phyloP scores from a whole-genome alignment of 2,888 invertebrate genomes.

The Drosophila testacea region DNA sequence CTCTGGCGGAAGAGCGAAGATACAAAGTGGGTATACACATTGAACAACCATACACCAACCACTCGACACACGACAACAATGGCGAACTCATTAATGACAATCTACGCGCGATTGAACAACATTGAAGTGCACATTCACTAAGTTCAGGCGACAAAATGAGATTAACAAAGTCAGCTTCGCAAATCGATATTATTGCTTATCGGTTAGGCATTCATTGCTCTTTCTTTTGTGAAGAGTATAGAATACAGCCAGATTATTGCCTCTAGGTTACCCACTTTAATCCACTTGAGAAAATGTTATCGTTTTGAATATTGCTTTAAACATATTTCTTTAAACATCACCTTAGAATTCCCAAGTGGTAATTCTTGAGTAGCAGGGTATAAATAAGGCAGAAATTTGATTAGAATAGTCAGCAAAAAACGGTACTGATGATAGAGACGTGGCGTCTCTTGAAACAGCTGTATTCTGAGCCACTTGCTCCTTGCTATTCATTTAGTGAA shows the following conservation, averaged over 20 bases:
- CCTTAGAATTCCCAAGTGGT: too few species aligned
- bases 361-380: too few species aligned
- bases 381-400: too few species aligned
- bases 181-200: slow-evolving; percentile 26
- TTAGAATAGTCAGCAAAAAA: too few species aligned
- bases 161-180: slow-evolving; percentile 12
- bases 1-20: slow-evolving; percentile 40
- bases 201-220: slow-evolving; percentile 12
- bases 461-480: too few species aligned
- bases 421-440: too few species aligned
- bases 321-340: neutral
- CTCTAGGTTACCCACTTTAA: neutral
- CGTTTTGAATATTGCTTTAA: neutral
- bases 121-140: slow-evolving; percentile 9
- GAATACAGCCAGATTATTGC: neutral
- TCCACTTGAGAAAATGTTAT: neutral
- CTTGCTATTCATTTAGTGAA: too few species aligned
- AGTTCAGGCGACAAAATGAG: slow-evolving; percentile 34
- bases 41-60: slow-evolving; percentile 17
- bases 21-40: slow-evolving; percentile 1
- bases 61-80: slow-evolving; percentile 40
- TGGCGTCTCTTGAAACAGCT: too few species aligned
- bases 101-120: slow-evolving; percentile 47
- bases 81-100: slow-evolving; percentile 49
- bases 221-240: neutral